Evolutionary conservation across 2,888 invertebrate species (phyloP), one percentile per base, ranked within the genome.

Genomic region (Dastarcus helophoroides): DNA sequence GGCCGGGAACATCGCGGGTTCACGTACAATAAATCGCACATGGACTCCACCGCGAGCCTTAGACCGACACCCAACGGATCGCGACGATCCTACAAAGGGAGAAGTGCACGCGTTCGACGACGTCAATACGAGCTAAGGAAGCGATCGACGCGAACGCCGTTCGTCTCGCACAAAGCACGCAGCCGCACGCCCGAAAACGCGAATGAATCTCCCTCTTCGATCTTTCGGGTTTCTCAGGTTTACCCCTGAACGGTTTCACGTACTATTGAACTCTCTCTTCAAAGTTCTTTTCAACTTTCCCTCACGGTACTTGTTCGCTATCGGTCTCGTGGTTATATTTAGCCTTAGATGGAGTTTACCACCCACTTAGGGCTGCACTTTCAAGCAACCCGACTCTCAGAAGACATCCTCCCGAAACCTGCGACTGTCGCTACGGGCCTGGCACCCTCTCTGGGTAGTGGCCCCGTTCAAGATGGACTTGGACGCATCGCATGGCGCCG

Each of bases 281-380:
- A 43, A 47, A 47, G 49, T 48, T 40, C 45, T 46, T 50, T 48
- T 50, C 48, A 48, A 48, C 44, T 50, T 52, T 50, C 45, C 46
- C 48, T 52, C 48, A 47, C 64, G 64, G 67, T 68, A 69, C 68
- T 69, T 68, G 60, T 62, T 64, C 62, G 68, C 69, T 72, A 71
- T 73, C 68, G 69, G 68, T 65, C 67, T 69, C 65, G 62, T 61
- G 63, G 58, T 56, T 42, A 61, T 71, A 70, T 70, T 71, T 70
- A 62, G 62, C 55, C 56, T 62, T 60, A 58, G 56, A 59, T 54
- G 56, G 53, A 60, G 54, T 64, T 68, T 68, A 69, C 69, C 68
- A 64, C 67, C 65, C 54, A 49, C 61, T 70, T 69, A 58, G 65
- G 59, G 65, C 64, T 67, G 67, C 67, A 65, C 56, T 69, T 62